These are phyloP conservation scores for Poecilia velifera DNA, from an alignment of 2,797 vertebrate genomes.

Conservation along the genomic window DNA sequence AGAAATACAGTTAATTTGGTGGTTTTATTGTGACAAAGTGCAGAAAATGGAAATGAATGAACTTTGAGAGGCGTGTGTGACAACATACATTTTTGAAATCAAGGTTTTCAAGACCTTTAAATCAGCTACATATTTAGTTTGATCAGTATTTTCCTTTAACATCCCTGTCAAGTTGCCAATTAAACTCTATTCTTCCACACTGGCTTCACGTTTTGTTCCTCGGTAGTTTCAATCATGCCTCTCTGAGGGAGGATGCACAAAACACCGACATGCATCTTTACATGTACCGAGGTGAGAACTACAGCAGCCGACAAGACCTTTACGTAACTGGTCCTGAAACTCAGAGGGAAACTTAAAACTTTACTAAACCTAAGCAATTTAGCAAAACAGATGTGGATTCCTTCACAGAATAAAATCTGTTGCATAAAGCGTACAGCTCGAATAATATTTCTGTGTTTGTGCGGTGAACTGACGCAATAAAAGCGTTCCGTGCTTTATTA, in stretches of 20 bases:
- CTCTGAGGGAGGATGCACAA: neutral
- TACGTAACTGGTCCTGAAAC: neutral
- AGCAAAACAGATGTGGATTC: neutral
- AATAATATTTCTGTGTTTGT: neutral
- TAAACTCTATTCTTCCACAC: neutral
- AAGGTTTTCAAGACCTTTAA: neutral
- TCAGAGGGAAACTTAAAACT: neutral
- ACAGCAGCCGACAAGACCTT: neutral
- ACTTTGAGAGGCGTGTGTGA: neutral
- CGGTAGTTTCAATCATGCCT: neutral
- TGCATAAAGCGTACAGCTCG: neutral
- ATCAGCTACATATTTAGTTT: neutral
- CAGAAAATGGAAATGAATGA: neutral
- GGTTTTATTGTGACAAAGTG: neutral
- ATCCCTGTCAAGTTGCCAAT: neutral
- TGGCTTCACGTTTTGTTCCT: neutral
- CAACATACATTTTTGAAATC: neutral
- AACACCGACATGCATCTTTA: neutral
- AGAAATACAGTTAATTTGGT: neutral
- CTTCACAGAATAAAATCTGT: conserved; percentile 27
- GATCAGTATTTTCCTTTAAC: neutral
- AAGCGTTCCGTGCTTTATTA: neutral
- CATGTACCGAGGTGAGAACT: neutral
- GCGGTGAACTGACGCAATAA: neutral
- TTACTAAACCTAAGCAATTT: neutral